Evolutionary conservation across 2,888 invertebrate species (phyloP).

Genomic region (Brachycybe producta): DNA sequence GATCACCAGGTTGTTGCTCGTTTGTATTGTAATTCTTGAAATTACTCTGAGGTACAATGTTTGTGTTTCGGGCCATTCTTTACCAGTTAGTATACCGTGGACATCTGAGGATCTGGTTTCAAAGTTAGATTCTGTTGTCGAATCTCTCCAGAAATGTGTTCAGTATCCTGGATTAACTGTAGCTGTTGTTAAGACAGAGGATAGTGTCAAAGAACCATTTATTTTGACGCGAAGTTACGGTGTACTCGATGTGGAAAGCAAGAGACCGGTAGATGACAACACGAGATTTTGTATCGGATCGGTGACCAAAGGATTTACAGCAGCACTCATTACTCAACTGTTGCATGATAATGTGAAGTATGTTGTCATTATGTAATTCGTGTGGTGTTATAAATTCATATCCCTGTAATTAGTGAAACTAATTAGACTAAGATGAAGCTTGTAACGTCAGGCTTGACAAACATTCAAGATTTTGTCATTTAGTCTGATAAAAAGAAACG

Average conservation of each 20-base stretch:
- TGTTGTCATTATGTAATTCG: slow-evolving; percentile 7
- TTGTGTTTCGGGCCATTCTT: no score
- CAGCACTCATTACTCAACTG: slow-evolving; percentile 15
- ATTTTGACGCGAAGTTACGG: slow-evolving; percentile 15
- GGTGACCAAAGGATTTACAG: slow-evolving; percentile 18
- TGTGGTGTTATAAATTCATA: neutral
- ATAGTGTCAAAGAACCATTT: neutral
- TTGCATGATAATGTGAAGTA: slow-evolving; percentile 16
- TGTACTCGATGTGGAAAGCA: slow-evolving; percentile 14
- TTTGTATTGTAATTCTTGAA: no score
- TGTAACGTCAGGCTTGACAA: no score
- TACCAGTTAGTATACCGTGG: no score
- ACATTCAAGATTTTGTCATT: no score
- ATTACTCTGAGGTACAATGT: no score
- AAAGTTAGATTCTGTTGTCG: slow-evolving; percentile 7
- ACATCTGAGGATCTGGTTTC: no score
- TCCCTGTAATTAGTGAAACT: no score
- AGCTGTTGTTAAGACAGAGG: slow-evolving; percentile 3
- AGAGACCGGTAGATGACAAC: slow-evolving; percentile 5
- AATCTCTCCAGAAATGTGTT: slow-evolving; percentile 11
- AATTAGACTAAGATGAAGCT: no score
- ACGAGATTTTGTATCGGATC: slow-evolving; percentile 18
- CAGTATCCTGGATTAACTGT: slow-evolving; percentile 17
- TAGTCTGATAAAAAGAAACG: no score
- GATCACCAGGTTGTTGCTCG: no score